Evolutionary conservation across 2,888 invertebrate species (phyloP).

Genomic region (Euplexia lucipara): DNA sequence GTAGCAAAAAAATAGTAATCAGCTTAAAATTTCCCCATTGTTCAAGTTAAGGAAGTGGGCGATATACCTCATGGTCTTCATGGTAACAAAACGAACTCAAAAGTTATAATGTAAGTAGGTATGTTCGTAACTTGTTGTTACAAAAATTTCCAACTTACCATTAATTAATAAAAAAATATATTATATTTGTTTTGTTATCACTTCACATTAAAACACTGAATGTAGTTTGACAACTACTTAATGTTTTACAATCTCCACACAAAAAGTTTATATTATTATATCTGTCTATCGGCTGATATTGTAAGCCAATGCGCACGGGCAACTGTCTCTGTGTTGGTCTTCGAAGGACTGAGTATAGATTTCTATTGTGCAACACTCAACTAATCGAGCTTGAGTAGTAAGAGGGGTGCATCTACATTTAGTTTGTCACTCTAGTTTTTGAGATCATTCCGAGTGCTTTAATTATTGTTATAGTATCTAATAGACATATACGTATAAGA

Average conservation of each 20-base stretch:
- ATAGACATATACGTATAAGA: too few relatives aligned
- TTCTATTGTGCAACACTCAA: slow-evolving; percentile 57
- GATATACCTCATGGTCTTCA: too few relatives aligned
- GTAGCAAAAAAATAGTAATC: too few relatives aligned
- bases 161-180: slow-evolving; percentile 4
- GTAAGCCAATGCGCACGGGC: slow-evolving; percentile 37
- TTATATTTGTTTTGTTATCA: background rate
- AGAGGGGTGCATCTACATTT: background rate
- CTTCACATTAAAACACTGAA: background rate
- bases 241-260: background rate
- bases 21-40: too few relatives aligned
- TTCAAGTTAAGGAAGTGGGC: too few relatives aligned
- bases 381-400: slow-evolving; percentile 2
- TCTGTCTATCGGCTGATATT: slow-evolving; percentile 9
- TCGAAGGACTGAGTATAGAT: slow-evolving; percentile 62
- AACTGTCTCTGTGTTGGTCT: slow-evolving; percentile 32
- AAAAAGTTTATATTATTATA: background rate
- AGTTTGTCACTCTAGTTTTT: background rate
- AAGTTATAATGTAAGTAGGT: too few relatives aligned
- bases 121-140: background rate
- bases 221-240: background rate
- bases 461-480: too few relatives aligned
- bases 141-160: background rate
- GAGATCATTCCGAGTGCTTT: too few relatives aligned
- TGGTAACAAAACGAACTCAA: too few relatives aligned